phyloP scores from a whole-genome alignment of 2,797 vertebrate genomes.

The Myotis findleyi region DNA sequence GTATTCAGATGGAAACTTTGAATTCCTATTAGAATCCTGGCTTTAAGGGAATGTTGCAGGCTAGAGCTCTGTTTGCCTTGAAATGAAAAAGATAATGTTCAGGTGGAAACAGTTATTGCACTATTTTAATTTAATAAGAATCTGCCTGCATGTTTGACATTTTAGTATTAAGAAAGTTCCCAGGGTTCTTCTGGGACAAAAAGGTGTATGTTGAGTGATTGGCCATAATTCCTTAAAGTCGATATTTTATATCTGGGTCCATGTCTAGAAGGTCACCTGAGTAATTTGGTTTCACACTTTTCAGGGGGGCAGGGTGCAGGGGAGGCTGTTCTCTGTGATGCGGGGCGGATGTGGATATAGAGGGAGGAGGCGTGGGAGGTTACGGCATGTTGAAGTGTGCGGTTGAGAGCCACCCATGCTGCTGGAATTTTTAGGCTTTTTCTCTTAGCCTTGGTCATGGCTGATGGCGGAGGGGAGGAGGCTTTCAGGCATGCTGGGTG shows the following conservation, averaged over 20 bases:
- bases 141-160: constrained; percentile 49
- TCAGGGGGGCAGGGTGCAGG: not conserved
- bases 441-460: not conserved
- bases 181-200: not conserved
- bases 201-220: not conserved
- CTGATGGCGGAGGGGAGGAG: not conserved
- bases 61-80: not conserved
- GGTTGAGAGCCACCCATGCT: not conserved
- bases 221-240: constrained; percentile 11
- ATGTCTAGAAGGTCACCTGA: not conserved
- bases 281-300: not conserved
- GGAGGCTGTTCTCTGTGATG: not conserved
- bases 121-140: constrained; percentile 45
- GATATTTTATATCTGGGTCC: constrained; percentile 5
- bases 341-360: not conserved
- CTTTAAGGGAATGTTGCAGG: constrained; percentile 1
- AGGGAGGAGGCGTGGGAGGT: not conserved
- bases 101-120: constrained; percentile 19
- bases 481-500: not conserved
- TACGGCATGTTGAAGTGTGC: not conserved
- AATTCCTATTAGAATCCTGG: constrained; percentile 6
- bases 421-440: not conserved
- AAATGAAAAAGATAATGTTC: constrained; percentile 49
- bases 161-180: constrained; percentile 41
- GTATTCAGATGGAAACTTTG: not conserved